These are phyloP conservation scores for Hassar affinis DNA, from an alignment of 2,113 vertebrate genomes.

Conservation along the genomic window DNA sequence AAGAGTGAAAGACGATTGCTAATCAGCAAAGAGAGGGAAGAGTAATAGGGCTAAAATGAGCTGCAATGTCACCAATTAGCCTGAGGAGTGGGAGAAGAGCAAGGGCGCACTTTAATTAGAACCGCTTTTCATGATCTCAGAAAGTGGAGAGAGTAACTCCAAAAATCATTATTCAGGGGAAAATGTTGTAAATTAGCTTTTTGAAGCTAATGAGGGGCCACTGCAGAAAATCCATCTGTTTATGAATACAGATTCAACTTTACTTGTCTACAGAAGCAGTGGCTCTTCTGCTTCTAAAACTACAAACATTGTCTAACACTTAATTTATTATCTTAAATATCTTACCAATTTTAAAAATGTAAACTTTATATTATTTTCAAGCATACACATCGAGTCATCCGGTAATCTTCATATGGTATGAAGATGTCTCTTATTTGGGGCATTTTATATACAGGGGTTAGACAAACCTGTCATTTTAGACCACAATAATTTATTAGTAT, in stretches of 20 bases:
- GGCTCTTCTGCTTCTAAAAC: not conserved
- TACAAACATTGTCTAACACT: not conserved
- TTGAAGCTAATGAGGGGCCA: conserved; percentile 46
- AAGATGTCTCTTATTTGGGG: too few relatives aligned
- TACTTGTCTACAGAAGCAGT: not conserved
- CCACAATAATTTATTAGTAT: too few relatives aligned
- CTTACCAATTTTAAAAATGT: not conserved
- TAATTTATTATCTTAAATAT: not conserved
- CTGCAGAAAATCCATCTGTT: conserved; percentile 20
- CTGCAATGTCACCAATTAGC: conserved; percentile 54
- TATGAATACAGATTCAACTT: conserved; percentile 19
- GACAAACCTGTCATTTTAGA: too few relatives aligned
- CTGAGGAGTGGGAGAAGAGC: conserved; percentile 24
- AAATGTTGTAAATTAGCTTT: conserved; percentile 29
- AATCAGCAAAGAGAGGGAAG: conserved; percentile 60
- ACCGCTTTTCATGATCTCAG: conserved; percentile 36
- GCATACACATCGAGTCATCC: not conserved
- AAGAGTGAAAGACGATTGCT: conserved; percentile 58
- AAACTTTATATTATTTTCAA: not conserved
- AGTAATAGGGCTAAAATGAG: conserved; percentile 45
- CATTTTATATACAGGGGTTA: too few relatives aligned
- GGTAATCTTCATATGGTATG: not conserved
- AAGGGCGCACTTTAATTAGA: conserved; percentile 48
- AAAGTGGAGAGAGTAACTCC: conserved; percentile 17
- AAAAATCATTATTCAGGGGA: conserved; percentile 41